A percentile compares a stretch with the other conserved stretches of the same genome.
Evolutionary conservation across 2,888 invertebrate species (phyloP).

Genomic region (Oxyscelio sp.): DNA sequence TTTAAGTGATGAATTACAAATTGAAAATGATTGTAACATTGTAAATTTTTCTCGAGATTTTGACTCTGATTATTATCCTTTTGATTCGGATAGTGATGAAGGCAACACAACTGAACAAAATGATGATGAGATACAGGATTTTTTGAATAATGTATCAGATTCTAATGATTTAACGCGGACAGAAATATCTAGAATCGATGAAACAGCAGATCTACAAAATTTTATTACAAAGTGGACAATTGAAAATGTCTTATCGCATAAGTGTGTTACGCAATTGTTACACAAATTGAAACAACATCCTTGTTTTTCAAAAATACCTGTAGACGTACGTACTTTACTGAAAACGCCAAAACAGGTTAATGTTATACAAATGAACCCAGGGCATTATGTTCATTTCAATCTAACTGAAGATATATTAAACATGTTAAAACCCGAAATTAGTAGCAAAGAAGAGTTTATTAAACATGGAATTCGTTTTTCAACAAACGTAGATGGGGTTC

Average conservation of each 20-base stretch:
- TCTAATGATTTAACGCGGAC: no score
- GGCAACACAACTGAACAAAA: no score
- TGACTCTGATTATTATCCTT: no score
- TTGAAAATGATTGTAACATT: no score
- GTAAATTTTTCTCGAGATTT: no score
- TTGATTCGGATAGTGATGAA: no score
- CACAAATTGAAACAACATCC: neutral
- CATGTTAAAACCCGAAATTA: neutral
- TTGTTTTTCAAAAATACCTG: neutral
- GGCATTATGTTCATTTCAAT: conserved; percentile 10
- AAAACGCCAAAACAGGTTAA: neutral
- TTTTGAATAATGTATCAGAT: no score
- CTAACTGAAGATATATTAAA: neutral
- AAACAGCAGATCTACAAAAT: neutral
- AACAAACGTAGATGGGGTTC: conserved; percentile 45
- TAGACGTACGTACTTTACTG: neutral
- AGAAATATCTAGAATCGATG: neutral
- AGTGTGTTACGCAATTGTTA: neutral
- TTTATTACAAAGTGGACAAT: neutral
- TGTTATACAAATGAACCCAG: neutral
- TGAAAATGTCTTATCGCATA: neutral
- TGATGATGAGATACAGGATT: no score
- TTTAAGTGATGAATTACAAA: no score
- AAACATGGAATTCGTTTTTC: neutral
- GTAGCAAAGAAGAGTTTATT: neutral